phyloP scores from a whole-genome alignment of 2,113 vertebrate species.

The Oreotrochilus melanogaster region DNA sequence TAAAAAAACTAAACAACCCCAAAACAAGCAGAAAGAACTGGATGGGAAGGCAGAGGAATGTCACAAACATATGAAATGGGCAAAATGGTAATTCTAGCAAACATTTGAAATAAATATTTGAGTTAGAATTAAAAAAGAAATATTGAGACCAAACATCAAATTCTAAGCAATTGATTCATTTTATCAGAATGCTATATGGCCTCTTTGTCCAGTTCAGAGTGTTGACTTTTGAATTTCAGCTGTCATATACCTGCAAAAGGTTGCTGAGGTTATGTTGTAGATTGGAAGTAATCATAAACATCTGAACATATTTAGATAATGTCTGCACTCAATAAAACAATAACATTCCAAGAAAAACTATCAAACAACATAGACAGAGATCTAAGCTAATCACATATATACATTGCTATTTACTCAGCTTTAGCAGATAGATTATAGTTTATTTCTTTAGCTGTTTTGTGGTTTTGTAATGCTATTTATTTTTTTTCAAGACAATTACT shows the following conservation, averaged over 20 bases:
- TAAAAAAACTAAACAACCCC: not conserved
- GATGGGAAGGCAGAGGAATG: not conserved
- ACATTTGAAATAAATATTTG: not conserved
- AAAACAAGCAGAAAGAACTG: not conserved
- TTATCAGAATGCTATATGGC: not conserved
- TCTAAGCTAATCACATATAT: not conserved
- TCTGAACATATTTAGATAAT: not conserved
- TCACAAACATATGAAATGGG: not conserved
- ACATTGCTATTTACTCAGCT: not conserved
- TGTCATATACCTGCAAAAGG: not conserved
- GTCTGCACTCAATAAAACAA: not conserved
- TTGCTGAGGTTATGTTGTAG: fast-evolving
- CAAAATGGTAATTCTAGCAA: not conserved
- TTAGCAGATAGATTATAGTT: not conserved
- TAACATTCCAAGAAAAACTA: not conserved
- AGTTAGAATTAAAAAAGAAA: not conserved
- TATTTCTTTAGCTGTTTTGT: not conserved
- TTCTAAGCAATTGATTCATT: not conserved
- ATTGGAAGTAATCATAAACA: not conserved
- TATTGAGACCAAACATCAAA: not conserved
- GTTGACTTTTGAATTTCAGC: not conserved
- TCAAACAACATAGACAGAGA: not conserved
- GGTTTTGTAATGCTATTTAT: not conserved
- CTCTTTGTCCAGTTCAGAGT: not conserved
- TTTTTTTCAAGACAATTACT: not conserved